phyloP scores from a whole-genome alignment of 2,113 vertebrate species.

The Reinhardtius hippoglossoides region DNA sequence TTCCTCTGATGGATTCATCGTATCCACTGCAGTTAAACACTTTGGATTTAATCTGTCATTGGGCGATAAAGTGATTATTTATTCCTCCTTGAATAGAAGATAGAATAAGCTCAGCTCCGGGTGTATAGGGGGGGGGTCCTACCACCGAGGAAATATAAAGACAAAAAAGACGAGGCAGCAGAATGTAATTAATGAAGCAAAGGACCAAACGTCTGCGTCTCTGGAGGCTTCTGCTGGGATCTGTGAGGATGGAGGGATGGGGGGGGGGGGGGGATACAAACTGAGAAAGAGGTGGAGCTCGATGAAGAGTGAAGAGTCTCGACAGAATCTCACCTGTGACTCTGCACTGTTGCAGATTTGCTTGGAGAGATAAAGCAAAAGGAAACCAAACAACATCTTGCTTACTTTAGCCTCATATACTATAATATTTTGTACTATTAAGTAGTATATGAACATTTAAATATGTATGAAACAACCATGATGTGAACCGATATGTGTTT shows the following conservation, averaged over 20 bases:
- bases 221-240: constrained; percentile 42
- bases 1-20: constrained; percentile 20
- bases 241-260: constrained; percentile 25
- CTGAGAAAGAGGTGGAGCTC: constrained; percentile 29
- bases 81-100: background rate
- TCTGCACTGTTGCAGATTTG: no score
- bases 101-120: no score
- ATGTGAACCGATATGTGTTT: no score
- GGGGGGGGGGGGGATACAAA: constrained; percentile 7
- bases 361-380: no score
- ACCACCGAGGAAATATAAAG: constrained; percentile 5
- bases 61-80: constrained; percentile 35
- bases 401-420: background rate
- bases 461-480: no score
- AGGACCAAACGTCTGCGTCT: constrained; percentile 78
- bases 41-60: constrained; percentile 4
- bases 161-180: background rate
- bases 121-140: no score
- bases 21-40: constrained; percentile 11
- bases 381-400: background rate
- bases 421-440: background rate
- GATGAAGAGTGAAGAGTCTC: constrained; percentile 6
- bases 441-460: background rate
- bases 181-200: background rate
- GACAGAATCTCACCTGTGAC: background rate